A percentile compares a stretch with the other conserved stretches of the same genome.
Conservation (phyloP, 1,140 invertebrate species). For the Euwallacea fornicatus region DNA sequence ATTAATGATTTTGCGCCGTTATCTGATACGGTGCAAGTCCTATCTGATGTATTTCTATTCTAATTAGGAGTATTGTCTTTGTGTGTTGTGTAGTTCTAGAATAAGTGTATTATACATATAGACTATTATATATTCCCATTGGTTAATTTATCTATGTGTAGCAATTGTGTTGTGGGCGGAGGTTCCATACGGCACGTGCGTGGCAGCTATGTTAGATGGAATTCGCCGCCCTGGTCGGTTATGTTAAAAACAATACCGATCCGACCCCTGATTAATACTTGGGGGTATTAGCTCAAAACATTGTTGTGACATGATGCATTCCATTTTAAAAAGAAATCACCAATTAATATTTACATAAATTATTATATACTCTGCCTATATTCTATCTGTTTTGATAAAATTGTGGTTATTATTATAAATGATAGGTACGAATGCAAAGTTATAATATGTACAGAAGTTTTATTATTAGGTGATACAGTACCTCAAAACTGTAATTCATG, state of each 20-base stretch:
- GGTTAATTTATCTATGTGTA: slow-evolving; percentile 55
- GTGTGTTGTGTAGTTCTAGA: slow-evolving; percentile 55
- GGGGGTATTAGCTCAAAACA: slow-evolving; percentile 54
- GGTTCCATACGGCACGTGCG: slow-evolving; percentile 33
- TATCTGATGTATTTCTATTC: slow-evolving; percentile 44
- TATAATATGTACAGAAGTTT: slow-evolving; percentile 56
- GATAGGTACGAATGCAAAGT: slow-evolving; percentile 50
- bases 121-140: slow-evolving; percentile 53
- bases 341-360: slow-evolving; percentile 51
- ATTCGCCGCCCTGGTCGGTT: slow-evolving; percentile 41
- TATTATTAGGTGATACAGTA: slow-evolving; percentile 56
- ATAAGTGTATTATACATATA: slow-evolving; percentile 52
- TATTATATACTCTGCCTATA: slow-evolving; percentile 54
- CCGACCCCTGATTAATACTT: slow-evolving; percentile 36
- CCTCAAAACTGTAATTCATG: slow-evolving; percentile 57
- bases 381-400: slow-evolving; percentile 56
- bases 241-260: slow-evolving; percentile 43
- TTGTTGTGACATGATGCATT: slow-evolving; percentile 56
- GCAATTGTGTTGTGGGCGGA: slow-evolving; percentile 53
- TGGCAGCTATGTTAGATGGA: slow-evolving; percentile 25
- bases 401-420: slow-evolving; percentile 54
- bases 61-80: slow-evolving; percentile 54
- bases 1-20: slow-evolving; percentile 40
- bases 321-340: slow-evolving; percentile 52
- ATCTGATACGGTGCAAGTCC: slow-evolving; percentile 36